phyloP scores from a whole-genome alignment of 1,140 invertebrate species.

The Hylaeus volcanicus region DNA sequence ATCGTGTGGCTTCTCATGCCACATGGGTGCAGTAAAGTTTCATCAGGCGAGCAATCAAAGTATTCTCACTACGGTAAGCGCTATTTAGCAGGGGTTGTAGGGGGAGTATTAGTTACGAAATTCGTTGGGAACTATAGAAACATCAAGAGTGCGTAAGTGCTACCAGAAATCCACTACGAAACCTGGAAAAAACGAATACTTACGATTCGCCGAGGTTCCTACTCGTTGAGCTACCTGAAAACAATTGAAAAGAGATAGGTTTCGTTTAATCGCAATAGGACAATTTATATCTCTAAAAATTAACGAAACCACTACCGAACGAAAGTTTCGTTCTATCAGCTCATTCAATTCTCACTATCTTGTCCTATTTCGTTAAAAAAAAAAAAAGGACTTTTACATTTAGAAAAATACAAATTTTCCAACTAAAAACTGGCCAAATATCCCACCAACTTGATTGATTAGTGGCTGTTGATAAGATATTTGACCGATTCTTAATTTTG shows the following conservation, averaged over 20 bases:
- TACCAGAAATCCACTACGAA: slow-evolving; percentile 12
- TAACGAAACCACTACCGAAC: background rate
- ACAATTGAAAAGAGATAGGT: slow-evolving; percentile 27
- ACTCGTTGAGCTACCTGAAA: slow-evolving; percentile 73
- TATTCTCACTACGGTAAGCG: slow-evolving; percentile 24
- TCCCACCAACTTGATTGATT: no score
- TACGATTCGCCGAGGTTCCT: slow-evolving; percentile 78
- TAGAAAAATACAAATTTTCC: no score
- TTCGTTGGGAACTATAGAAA: slow-evolving; percentile 45
- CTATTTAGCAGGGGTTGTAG: background rate
- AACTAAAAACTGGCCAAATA: no score
- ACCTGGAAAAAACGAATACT: slow-evolving; percentile 63
- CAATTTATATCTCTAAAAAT: background rate
- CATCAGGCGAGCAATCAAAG: background rate
- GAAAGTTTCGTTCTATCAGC: no score
- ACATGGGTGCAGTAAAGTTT: background rate
- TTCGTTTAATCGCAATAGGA: background rate
- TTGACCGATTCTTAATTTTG: no score
- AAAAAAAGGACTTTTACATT: no score
- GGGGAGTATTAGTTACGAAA: slow-evolving; percentile 68
- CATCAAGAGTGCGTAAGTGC: slow-evolving; percentile 12
- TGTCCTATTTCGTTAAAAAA: no score
- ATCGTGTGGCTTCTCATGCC: background rate
- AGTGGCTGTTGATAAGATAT: no score
- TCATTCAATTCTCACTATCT: no score